Evolutionary conservation across 1,140 invertebrate species (phyloP).

Genomic region (Drosophila equinoxialis): DNA sequence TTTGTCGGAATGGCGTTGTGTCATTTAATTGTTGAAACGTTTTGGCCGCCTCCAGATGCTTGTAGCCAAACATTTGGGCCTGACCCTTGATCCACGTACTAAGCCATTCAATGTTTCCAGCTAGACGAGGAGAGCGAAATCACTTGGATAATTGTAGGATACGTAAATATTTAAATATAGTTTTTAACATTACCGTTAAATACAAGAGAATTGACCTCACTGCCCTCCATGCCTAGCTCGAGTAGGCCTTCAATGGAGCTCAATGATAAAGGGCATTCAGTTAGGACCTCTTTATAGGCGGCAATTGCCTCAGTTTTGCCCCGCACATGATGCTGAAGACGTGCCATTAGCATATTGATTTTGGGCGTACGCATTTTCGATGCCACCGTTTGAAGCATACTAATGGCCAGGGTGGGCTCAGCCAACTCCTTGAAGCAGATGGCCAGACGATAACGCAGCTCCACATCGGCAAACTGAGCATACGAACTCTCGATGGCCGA

Average conservation of each 20-base stretch:
- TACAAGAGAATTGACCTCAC: slow-evolving; percentile 88
- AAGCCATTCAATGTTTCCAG: slow-evolving; percentile 85
- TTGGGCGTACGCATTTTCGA: slow-evolving; percentile 87
- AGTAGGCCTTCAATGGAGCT: slow-evolving; percentile 88
- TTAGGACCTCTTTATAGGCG: slow-evolving; percentile 90
- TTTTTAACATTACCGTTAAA: slow-evolving; percentile 83
- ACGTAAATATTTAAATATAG: background rate
- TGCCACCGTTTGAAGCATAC: slow-evolving; percentile 87
- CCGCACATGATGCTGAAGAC: slow-evolving; percentile 86
- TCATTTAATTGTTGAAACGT: slow-evolving; percentile 87
- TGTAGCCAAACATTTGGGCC: slow-evolving; percentile 86
- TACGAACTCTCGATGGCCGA: slow-evolving; percentile 61
- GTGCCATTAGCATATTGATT: slow-evolving; percentile 89
- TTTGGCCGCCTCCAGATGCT: slow-evolving; percentile 86
- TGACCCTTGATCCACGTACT: slow-evolving; percentile 89
- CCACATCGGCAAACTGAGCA: slow-evolving; percentile 85
- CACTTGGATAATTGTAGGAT: no score
- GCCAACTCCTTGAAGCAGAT: slow-evolving; percentile 87
- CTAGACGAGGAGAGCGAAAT: background rate
- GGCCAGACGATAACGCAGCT: slow-evolving; percentile 89
- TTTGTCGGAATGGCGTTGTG: slow-evolving; percentile 85
- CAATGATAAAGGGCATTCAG: slow-evolving; percentile 89
- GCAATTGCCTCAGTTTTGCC: slow-evolving; percentile 88
- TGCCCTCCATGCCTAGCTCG: slow-evolving; percentile 87
- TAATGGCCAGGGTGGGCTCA: slow-evolving; percentile 86